Evolutionary conservation across 1,140 invertebrate species (phyloP).

Genomic region (Drosophila jambulina): DNA sequence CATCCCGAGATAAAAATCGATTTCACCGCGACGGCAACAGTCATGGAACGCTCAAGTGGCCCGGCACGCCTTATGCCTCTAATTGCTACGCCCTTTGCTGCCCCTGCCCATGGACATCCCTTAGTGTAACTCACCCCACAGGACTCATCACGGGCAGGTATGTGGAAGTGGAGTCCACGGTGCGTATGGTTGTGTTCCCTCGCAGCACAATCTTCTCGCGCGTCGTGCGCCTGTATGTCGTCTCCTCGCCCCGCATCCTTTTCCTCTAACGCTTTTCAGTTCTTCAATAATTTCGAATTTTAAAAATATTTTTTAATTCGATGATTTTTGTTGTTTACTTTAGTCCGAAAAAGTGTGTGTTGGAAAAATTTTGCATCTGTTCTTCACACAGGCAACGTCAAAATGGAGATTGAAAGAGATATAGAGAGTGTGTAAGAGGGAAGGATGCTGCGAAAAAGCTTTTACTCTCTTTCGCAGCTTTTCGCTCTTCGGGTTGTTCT

Average conservation of each 20-base stretch:
- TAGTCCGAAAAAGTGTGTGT: constrained; percentile 37
- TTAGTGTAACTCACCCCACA: constrained; percentile 56
- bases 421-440: constrained; percentile 21
- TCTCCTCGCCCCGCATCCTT: constrained; percentile 79
- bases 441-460: constrained; percentile 57
- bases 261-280: background rate
- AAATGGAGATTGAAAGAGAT: constrained; percentile 51
- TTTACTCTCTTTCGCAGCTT: constrained; percentile 27
- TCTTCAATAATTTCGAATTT: constrained; percentile 36
- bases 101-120: background rate
- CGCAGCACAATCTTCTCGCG: constrained; percentile 83
- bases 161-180: constrained; percentile 82
- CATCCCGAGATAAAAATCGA: constrained; percentile 74
- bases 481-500: constrained; percentile 28
- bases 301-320: constrained; percentile 9
- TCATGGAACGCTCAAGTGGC: constrained; percentile 58
- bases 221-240: constrained; percentile 78
- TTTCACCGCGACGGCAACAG: constrained; percentile 38
- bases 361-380: constrained; percentile 58
- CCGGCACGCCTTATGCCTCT: constrained; percentile 42
- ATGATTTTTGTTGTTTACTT: constrained; percentile 59
- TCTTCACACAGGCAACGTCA: constrained; percentile 48
- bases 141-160: constrained; percentile 74
- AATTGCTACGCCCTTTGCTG: constrained; percentile 2
- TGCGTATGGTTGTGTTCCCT: constrained; percentile 83